phyloP scores from a whole-genome alignment of 1,140 invertebrate genomes.

The Macrotrachela quadricornifera region DNA sequence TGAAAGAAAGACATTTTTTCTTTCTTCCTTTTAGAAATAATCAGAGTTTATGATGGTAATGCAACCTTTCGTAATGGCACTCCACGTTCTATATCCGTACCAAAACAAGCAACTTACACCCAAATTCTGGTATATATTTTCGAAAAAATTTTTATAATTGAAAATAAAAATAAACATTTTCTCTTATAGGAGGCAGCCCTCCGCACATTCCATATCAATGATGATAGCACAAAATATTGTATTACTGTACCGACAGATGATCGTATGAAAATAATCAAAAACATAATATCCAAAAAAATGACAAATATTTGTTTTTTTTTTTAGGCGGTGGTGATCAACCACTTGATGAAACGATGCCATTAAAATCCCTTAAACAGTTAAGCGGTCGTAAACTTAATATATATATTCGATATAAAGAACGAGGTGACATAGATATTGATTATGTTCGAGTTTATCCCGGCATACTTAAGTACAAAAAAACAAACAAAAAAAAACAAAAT shows the following conservation, averaged over 20 bases:
- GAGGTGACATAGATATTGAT: conserved; percentile 31
- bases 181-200: conserved; percentile 46
- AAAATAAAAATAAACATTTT: too few species aligned
- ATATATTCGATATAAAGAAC: background rate
- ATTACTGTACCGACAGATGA: conserved; percentile 23
- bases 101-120: conserved; percentile 58
- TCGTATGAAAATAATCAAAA: background rate
- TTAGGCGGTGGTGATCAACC: background rate
- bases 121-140: conserved; percentile 47
- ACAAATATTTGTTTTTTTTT: background rate
- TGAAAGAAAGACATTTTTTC: too few species aligned
- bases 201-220: conserved; percentile 83
- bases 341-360: background rate
- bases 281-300: background rate
- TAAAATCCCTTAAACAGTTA: background rate
- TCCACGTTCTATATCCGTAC: conserved; percentile 70
- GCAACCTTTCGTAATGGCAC: conserved; percentile 64
- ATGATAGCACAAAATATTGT: conserved; percentile 58
- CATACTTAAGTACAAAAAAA: conserved; percentile 28
- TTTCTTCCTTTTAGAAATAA: conserved; percentile 50
- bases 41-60: conserved; percentile 95
- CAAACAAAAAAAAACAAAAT: too few species aligned
- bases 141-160: background rate
- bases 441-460: conserved; percentile 38
- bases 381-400: background rate